phyloP scores from a whole-genome alignment of 2,888 invertebrate species.

The Salpingus planirostris region DNA sequence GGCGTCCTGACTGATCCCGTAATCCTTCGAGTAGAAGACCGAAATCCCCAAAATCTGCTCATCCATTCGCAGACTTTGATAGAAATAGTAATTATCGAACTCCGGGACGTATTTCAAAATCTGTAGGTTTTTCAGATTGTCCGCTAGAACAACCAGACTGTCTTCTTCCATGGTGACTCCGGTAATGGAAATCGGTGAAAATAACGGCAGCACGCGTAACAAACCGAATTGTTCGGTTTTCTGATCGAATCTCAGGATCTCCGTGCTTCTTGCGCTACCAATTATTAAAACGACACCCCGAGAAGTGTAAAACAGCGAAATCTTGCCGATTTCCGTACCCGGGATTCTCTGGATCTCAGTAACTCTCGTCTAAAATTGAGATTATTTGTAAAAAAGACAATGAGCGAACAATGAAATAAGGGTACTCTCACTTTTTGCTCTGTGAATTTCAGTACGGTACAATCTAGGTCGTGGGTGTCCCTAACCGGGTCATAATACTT shows the following conservation, averaged over 20 bases:
- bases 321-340: conserved; percentile 25
- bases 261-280: conserved; percentile 24
- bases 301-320: conserved; percentile 31
- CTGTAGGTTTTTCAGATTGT: conserved; percentile 24
- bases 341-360: conserved; percentile 30
- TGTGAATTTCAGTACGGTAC: conserved; percentile 26
- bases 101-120: conserved; percentile 32
- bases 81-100: conserved; percentile 33
- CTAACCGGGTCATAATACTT: conserved; percentile 29
- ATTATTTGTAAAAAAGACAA: too few relatives aligned
- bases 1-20: conserved; percentile 22
- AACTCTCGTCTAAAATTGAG: conserved; percentile 25
- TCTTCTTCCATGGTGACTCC: conserved; percentile 30
- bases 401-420: too few relatives aligned
- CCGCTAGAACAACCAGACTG: conserved; percentile 32
- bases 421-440: conserved; percentile 23
- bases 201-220: conserved; percentile 27
- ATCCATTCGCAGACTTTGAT: conserved; percentile 31
- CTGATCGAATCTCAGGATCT: conserved; percentile 28
- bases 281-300: conserved; percentile 34
- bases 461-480: conserved; percentile 29
- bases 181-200: conserved; percentile 28
- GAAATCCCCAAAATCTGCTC: conserved; percentile 28
- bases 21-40: conserved; percentile 34
- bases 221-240: conserved; percentile 23